These are phyloP conservation scores for Sycon ciliatum DNA, from an alignment of 37 sponge, comb jelly and placozoan genomes.

Conservation along the genomic window DNA sequence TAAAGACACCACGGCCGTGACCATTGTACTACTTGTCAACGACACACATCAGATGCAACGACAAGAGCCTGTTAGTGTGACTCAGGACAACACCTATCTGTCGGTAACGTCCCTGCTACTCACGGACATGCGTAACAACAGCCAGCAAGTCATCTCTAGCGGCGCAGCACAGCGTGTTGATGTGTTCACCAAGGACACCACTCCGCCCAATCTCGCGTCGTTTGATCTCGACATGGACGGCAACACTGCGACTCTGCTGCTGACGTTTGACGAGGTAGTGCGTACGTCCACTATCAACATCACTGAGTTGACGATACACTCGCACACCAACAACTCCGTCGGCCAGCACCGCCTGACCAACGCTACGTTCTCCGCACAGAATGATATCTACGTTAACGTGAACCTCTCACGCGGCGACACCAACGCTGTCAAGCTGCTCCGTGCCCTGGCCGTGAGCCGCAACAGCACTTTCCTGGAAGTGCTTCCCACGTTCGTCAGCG, in stretches of 20 bases:
- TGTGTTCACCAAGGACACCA: conserved; percentile 55
- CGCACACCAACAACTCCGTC: too few species aligned
- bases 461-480: conserved; percentile 51
- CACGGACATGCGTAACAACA: conserved; percentile 63
- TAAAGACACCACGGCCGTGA: too few species aligned
- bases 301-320: conserved; percentile 20
- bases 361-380: conserved; percentile 35
- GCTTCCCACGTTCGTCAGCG: conserved; percentile 16
- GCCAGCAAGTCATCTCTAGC: conserved; percentile 22
- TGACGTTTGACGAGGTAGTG: conserved; percentile 72
- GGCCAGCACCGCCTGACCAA: too few species aligned
- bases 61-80: too few species aligned
- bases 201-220: conserved; percentile 35
- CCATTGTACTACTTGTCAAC: too few species aligned
- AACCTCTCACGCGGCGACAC: conserved; percentile 40
- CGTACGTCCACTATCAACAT: conserved; percentile 50
- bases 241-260: conserved; percentile 33
- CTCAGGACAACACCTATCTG: conserved; percentile 52
- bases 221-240: conserved; percentile 45
- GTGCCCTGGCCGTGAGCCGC: conserved; percentile 33
- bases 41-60: too few species aligned
- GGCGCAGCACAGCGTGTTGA: conserved; percentile 29
- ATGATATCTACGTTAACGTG: conserved; percentile 38
- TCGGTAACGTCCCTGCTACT: conserved; percentile 36
- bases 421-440: conserved; percentile 49